These are phyloP conservation scores for Drosophila formosana DNA, from an alignment of 2,888 invertebrate genomes.

Conservation along the genomic window DNA sequence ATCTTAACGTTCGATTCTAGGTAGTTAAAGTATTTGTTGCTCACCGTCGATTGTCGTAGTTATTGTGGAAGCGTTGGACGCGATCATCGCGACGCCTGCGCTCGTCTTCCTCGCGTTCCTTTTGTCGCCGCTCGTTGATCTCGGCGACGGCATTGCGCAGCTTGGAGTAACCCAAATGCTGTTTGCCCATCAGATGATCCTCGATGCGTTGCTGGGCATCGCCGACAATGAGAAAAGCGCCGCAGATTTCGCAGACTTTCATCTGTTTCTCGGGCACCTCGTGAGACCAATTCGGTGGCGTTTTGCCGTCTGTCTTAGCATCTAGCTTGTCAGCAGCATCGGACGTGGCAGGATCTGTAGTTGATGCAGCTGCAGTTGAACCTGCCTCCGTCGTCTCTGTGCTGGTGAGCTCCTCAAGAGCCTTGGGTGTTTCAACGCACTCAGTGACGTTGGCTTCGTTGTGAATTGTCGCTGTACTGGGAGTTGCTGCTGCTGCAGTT, in stretches of 20 bases:
- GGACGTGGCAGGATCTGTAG: conserved; percentile 7
- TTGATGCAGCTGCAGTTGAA: conserved; percentile 8
- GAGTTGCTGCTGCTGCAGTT: conserved; percentile 11
- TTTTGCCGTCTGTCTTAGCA: conserved; percentile 44
- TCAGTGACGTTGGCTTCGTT: conserved; percentile 30
- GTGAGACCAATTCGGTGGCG: conserved; percentile 87
- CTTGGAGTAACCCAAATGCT: conserved; percentile 95
- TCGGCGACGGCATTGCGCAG: conserved; percentile 90
- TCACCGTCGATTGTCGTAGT: conserved; percentile 73
- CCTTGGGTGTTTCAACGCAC: conserved; percentile 10
- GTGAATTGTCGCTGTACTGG: background rate
- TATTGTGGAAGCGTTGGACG: conserved; percentile 63
- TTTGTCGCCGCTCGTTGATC: conserved; percentile 87
- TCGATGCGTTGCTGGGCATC: conserved; percentile 99
- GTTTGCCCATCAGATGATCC: conserved; percentile 99
- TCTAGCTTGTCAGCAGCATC: conserved; percentile 39
- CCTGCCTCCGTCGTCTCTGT: background rate
- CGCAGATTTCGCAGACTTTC: conserved; percentile 99
- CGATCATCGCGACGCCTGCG: conserved; percentile 83
- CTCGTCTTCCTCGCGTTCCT: conserved; percentile 88
- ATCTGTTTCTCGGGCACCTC: conserved; percentile 98
- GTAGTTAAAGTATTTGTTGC: background rate
- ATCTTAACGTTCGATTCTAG: background rate
- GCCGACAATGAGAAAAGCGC: conserved; percentile 99
- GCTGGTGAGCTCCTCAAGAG: conserved; percentile 10